Evolutionary conservation across 1,140 invertebrate genomes (phyloP).

Genomic region (Bactericera cockerelli): DNA sequence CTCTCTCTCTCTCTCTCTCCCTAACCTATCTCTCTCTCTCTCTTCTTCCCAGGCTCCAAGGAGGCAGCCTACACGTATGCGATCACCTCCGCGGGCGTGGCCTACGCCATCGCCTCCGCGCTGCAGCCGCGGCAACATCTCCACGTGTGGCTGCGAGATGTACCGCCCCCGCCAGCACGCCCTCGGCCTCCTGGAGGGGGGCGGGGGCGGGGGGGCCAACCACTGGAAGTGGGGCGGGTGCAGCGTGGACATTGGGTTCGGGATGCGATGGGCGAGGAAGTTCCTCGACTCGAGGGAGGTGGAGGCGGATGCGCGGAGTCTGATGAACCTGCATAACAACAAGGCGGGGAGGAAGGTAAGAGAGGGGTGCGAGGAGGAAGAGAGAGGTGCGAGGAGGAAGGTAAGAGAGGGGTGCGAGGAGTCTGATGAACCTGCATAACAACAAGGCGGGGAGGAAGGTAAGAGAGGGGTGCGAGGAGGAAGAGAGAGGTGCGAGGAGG

Average conservation of each 20-base stretch:
- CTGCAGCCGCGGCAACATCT: conserved; percentile 75
- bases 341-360: conserved; percentile 80
- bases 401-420: too few relatives aligned
- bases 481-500: too few relatives aligned
- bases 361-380: conserved; percentile 20
- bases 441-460: too few relatives aligned
- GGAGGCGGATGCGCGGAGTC: conserved; percentile 63
- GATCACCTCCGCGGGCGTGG: conserved; percentile 75
- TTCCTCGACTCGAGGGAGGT: conserved; percentile 73
- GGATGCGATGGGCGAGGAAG: conserved; percentile 56
- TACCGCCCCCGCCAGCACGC: neutral
- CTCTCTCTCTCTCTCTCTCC: too few relatives aligned
- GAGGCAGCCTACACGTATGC: conserved; percentile 88
- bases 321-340: conserved; percentile 98
- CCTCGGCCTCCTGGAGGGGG: neutral
- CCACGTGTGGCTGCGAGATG: conserved; percentile 66
- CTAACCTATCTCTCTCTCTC: too few relatives aligned
- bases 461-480: too few relatives aligned
- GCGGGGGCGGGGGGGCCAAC: conserved; percentile 19
- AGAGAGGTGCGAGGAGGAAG: too few relatives aligned
- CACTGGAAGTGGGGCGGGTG: conserved; percentile 80
- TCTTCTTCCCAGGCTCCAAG: conserved; percentile 51
- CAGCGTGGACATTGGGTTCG: conserved; percentile 60
- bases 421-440: too few relatives aligned
- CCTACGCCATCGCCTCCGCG: conserved; percentile 78